Base-by-base conservation (phyloP, 2,113 vertebrate species). In the Nothobranchius kuhntae region DNA sequence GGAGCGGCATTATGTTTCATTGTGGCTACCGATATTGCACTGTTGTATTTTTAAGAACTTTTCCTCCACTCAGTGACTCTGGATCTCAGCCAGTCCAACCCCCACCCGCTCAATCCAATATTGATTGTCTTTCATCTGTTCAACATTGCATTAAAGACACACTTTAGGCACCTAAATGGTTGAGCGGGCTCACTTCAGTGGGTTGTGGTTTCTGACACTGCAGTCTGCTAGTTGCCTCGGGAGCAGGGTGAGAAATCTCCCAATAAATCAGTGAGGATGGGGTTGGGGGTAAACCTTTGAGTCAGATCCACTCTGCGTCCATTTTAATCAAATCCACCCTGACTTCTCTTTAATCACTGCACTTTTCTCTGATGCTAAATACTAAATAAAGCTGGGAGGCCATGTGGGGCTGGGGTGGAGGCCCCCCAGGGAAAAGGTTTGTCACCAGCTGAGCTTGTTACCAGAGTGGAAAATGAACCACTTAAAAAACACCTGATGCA, bases 251-350 rank as follows among this genome's bases (percentile, higher is more conserved):
- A 85, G 82, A 75, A 80, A 82, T 80, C 81, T 87, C 70, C 77
- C 65, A 84, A 77, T 87, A 81, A 83, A 80, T 86, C 75, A 85
- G 75, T 57, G 63, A 26, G 30, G 30, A 47, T 15, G 6, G 15
- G 6, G 30, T 4, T 14, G 15, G 15, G 14, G 47, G 17, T 56
- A 85, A 84, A 78, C 52, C 78, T 74, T 71, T 42, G 73, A 82
- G 80, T 85, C 69, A 74, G 72, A 78, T 77, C 71, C 68, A 69
- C 65, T 79, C 47, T 40, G 17, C n/a, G 61, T 87, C 76, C 63
- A 66, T 67, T 86, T 88, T 87, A 85, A 89, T 89, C 73, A 85
- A 78, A 83, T 77, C 80, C 84, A 68, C 53, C 69, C 52, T 72
- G 81, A 85, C 71, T 62, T 78, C 58, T 53, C 72, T 85, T 82